phyloP scores from a whole-genome alignment of 30 jellyfish, hydroid and myxozoan species.

The Haliclystus octoradiatus region DNA sequence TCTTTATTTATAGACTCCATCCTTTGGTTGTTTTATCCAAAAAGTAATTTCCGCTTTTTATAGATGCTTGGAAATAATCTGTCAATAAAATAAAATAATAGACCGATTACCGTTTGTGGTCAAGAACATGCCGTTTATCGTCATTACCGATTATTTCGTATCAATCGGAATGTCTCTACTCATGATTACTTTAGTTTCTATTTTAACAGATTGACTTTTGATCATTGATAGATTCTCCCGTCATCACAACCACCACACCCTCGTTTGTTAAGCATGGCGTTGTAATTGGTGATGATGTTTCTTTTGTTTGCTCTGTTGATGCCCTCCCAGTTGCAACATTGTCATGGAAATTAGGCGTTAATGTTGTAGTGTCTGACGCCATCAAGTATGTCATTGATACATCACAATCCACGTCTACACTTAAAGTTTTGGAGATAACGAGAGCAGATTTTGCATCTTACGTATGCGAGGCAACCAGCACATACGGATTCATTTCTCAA shows the following conservation, averaged over 20 bases:
- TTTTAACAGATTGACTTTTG: too few relatives aligned
- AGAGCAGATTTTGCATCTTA: conserved; percentile 25
- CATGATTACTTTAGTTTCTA: too few relatives aligned
- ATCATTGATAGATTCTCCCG: conserved; percentile 73
- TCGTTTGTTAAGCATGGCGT: conserved; percentile 64
- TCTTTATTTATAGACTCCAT: too few relatives aligned
- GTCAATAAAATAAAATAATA: too few relatives aligned
- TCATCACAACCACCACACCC: conserved; percentile 63
- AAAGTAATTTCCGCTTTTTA: too few relatives aligned
- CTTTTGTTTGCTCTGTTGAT: conserved; percentile 49
- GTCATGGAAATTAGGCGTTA: conserved; percentile 55
- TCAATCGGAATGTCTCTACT: too few relatives aligned
- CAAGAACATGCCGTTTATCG: too few relatives aligned
- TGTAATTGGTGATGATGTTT: conserved; percentile 49
- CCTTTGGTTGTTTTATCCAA: too few relatives aligned
- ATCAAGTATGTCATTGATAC: conserved; percentile 15
- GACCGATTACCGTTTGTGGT: too few relatives aligned
- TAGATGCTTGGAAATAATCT: too few relatives aligned
- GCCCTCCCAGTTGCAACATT: conserved; percentile 62
- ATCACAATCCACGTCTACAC: too few relatives aligned
- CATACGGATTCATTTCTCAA: conserved; percentile 44
- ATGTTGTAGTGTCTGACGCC: neutral
- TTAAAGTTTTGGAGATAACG: conserved; percentile 39
- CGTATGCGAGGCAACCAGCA: conserved; percentile 53
- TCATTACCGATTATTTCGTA: too few relatives aligned